Evolutionary conservation across 2,113 vertebrate species (phyloP), one percentile per base, ranked within the genome.

Genomic region (Ctenodactylus gundi): DNA sequence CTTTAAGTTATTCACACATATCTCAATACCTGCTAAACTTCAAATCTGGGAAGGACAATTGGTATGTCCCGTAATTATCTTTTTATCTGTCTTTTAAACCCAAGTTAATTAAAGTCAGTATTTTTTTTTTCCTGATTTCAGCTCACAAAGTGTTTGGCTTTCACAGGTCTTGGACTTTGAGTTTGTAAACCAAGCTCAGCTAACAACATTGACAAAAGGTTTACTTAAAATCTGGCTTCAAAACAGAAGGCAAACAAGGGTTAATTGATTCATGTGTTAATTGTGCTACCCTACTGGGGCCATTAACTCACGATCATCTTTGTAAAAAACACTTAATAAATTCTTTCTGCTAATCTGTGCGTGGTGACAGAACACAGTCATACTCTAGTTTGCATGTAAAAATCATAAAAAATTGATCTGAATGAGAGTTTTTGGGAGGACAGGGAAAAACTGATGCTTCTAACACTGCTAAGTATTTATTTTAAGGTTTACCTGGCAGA

Each of bases 191-290:
- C 73, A 90, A 96, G 94, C 96, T 97, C 64, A 73, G 96, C 60
- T 97, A 96, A 97, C 90, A 91, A 84, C 87, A 92, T 80, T 92
- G 58, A 95, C 90, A 97, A 97, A 96, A 87, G 93, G 93, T 90
- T 97, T 94, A 94, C 92, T 97, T 96, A 95, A 95, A 96, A 96
- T 94, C 77, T 81, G 94, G 92, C 96, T 96, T 90, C 94, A 84
- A 80, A 96, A 95, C 65, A 93, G 96, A 96, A 97, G 93, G 97
- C 92, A 97, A 97, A 97, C 96, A 96, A 96, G 51, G 73, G 88
- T 88, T 97, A 97, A 96, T 96, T 85, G 96, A 96, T 96, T 97
- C 93, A 97, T 95, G 96, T 96, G 96, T 90, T 97, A 97, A 96
- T 94, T 94, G 83, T 94, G 94, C 92, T 93, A 57, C 39, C 94